Percentiles rank a stretch among this genome's conserved stretches.
These are phyloP conservation scores for Leucophenga maculata DNA, from an alignment of 2,888 invertebrate species.

Conservation along the genomic window DNA sequence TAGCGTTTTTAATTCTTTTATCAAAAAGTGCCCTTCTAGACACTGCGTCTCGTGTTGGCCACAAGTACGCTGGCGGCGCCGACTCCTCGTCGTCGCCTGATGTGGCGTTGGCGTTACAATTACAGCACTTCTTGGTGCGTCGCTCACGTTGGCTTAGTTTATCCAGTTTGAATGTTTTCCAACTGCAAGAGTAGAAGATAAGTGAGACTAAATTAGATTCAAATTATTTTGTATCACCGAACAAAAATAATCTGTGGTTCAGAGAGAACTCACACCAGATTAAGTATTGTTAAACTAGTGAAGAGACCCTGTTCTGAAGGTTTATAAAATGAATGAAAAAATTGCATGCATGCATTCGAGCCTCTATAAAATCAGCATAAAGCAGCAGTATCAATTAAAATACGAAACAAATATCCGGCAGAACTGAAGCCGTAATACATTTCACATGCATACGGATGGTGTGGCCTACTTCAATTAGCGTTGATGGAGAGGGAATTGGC, in stretches of 20 bases:
- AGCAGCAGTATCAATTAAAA: neutral
- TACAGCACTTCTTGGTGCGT: constrained; percentile 41
- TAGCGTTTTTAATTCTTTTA: neutral
- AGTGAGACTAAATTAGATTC: neutral
- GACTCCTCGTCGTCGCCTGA: constrained; percentile 19
- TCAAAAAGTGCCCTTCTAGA: too few species aligned
- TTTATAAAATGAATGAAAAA: too few species aligned
- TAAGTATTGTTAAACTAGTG: too few species aligned
- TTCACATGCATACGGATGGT: too few species aligned
- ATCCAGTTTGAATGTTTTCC: constrained; percentile 62
- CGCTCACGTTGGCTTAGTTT: constrained; percentile 51
- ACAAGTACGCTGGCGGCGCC: too few species aligned
- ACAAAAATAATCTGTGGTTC: neutral
- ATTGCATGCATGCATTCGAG: neutral
- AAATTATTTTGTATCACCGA: neutral
- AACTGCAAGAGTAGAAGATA: neutral
- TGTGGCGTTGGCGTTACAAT: constrained; percentile 6
- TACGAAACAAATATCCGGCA: too few species aligned
- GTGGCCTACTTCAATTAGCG: too few species aligned
- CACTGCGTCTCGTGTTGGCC: too few species aligned
- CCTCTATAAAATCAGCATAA: neutral
- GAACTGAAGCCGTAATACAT: too few species aligned
- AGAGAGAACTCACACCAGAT: too few species aligned
- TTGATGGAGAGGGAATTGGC: too few species aligned
- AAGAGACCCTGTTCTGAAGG: too few species aligned